Evolutionary conservation across 1,140 invertebrate species (phyloP).

Genomic region (Drosophila ambigua): DNA sequence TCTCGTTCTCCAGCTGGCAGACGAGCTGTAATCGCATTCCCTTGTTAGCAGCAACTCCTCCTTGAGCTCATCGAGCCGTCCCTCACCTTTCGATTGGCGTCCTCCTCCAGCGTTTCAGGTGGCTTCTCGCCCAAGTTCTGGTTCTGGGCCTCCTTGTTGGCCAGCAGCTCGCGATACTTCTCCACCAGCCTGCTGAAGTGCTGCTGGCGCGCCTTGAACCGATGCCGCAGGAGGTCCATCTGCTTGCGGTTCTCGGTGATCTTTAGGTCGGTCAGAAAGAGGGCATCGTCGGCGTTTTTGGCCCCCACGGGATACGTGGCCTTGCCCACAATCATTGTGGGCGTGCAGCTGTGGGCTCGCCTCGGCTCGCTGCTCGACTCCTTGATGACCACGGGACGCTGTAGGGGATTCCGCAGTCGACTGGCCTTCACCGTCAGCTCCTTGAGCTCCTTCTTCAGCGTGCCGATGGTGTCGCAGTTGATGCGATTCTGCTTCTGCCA

Average conservation of each 20-base stretch:
- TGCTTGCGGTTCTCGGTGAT: conserved; percentile 90
- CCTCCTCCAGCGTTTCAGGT: conserved; percentile 85
- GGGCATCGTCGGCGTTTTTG: conserved; percentile 85
- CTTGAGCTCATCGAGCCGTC: background rate
- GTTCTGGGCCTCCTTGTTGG: conserved; percentile 83
- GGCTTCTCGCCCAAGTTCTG: conserved; percentile 83
- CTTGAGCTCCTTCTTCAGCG: conserved; percentile 90
- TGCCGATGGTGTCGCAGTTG: conserved; percentile 88
- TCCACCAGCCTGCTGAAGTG: conserved; percentile 85
- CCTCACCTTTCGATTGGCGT: conserved; percentile 75
- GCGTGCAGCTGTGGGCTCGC: conserved; percentile 51
- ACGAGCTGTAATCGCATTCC: conserved; percentile 85
- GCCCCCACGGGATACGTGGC: conserved; percentile 80
- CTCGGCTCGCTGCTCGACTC: conserved; percentile 49
- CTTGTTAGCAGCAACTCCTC: background rate
- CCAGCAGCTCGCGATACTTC: conserved; percentile 86
- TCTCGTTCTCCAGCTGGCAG: conserved; percentile 89
- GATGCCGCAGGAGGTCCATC: conserved; percentile 89
- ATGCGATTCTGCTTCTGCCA: conserved; percentile 89
- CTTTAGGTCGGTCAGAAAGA: conserved; percentile 89
- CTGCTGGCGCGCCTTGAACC: conserved; percentile 86
- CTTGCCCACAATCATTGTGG: conserved; percentile 75
- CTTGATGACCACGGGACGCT: conserved; percentile 70
- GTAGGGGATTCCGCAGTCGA: conserved; percentile 77
- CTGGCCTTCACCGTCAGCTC: conserved; percentile 86